phyloP scores from a whole-genome alignment of 2,113 vertebrate species.

The Lota lota region DNA sequence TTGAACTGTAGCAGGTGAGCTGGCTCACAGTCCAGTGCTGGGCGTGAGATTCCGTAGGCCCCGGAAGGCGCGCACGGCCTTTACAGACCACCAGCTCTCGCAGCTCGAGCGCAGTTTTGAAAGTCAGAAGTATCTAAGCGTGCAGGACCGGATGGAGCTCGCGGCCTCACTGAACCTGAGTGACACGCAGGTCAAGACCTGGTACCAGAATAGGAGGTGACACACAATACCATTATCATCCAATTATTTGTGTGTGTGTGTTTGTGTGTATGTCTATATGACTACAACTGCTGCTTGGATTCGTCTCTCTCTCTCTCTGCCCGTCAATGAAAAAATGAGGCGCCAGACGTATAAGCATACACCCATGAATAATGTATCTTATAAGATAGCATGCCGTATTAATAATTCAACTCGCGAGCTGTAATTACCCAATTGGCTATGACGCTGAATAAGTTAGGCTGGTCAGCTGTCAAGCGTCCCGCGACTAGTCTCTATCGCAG shows the following conservation, averaged over 20 bases:
- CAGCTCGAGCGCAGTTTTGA: constrained; percentile 91
- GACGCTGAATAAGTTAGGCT: constrained; percentile 80
- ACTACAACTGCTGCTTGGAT: not conserved
- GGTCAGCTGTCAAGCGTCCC: constrained; percentile 32
- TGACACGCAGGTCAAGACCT: constrained; percentile 95
- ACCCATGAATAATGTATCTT: constrained; percentile 83
- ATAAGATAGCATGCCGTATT: constrained; percentile 72
- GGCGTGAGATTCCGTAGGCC: constrained; percentile 82
- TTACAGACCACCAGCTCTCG: constrained; percentile 90
- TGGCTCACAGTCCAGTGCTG: not conserved
- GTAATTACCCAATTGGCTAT: constrained; percentile 87
- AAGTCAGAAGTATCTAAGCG: constrained; percentile 89
- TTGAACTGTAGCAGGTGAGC: not conserved
- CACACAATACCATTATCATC: not conserved
- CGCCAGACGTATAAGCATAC: constrained; percentile 44
- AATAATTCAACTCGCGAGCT: constrained; percentile 84
- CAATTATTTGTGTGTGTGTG: too few relatives aligned
- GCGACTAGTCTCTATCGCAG: not conserved
- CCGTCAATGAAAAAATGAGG: too few relatives aligned
- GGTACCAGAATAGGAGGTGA: constrained; percentile 83
- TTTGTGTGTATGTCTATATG: too few relatives aligned
- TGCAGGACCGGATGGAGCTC: constrained; percentile 93
- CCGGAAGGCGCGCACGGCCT: constrained; percentile 90
- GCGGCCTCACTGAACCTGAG: constrained; percentile 88
- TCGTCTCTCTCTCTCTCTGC: not conserved